Percentiles rank a stretch among this genome's conserved stretches.
phyloP scores from a whole-genome alignment of 2,113 vertebrate genomes.

The Camelus dromedarius region DNA sequence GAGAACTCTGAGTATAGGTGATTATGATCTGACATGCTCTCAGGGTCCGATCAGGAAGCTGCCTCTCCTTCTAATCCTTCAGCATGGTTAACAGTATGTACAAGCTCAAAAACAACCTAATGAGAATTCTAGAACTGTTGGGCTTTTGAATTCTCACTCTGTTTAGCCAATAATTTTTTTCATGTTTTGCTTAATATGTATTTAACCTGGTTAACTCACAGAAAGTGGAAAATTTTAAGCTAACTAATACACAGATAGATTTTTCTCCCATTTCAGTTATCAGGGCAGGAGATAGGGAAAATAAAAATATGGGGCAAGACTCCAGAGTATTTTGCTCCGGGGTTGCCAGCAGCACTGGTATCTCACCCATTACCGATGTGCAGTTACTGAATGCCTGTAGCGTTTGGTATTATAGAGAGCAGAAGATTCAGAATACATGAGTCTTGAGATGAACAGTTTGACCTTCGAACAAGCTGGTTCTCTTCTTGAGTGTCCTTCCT shows the following conservation, averaged over 20 bases:
- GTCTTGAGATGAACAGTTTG: neutral
- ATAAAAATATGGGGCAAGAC: neutral
- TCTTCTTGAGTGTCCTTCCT: neutral
- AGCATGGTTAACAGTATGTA: neutral
- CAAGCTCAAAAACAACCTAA: neutral
- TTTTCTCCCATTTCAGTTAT: neutral
- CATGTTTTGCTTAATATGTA: neutral
- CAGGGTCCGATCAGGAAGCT: neutral
- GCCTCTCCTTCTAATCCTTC: neutral
- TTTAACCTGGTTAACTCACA: slow-evolving; percentile 33
- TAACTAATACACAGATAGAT: neutral
- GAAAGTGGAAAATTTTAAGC: slow-evolving; percentile 5
- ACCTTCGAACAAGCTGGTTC: neutral
- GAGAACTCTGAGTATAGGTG: neutral
- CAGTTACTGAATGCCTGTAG: neutral
- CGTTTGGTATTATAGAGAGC: neutral
- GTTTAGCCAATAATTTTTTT: neutral
- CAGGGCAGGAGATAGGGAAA: neutral
- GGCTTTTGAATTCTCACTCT: neutral
- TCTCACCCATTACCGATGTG: neutral
- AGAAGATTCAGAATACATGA: neutral
- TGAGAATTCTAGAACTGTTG: neutral
- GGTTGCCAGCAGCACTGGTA: neutral
- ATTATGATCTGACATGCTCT: neutral
- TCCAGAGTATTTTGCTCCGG: neutral